Evolutionary conservation across 2,888 invertebrate species (phyloP).

Genomic region (Ephialtes manifestator): DNA sequence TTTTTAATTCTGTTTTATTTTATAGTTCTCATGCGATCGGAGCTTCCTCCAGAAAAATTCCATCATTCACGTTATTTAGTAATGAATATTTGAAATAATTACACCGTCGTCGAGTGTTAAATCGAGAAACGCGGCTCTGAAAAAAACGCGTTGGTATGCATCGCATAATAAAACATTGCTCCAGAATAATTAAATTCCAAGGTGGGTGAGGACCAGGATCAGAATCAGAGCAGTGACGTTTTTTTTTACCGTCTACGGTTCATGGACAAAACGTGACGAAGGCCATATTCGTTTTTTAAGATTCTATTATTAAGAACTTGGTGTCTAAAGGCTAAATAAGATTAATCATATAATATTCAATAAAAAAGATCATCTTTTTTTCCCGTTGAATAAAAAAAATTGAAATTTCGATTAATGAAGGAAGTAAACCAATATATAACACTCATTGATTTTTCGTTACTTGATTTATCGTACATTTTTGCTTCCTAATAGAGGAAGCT

Average conservation of each 20-base stretch:
- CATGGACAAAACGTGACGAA: neutral
- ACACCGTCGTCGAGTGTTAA: neutral
- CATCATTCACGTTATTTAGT: neutral
- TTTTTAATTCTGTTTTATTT: neutral
- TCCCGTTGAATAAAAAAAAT: neutral
- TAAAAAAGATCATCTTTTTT: neutral
- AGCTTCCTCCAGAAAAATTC: neutral
- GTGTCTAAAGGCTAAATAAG: neutral
- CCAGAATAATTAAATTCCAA: slow-evolving; percentile 53
- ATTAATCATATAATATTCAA: neutral
- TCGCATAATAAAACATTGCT: slow-evolving; percentile 49
- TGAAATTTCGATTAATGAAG: neutral
- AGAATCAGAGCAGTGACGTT: slow-evolving; percentile 5
- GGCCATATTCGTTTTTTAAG: neutral
- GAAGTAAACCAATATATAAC: neutral
- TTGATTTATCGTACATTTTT: too few relatives aligned
- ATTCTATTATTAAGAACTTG: neutral
- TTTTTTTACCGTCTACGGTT: slow-evolving; percentile 11
- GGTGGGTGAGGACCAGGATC: slow-evolving; percentile 5
- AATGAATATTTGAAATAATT: neutral
- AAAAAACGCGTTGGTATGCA: slow-evolving; percentile 1
- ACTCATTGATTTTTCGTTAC: too few relatives aligned
- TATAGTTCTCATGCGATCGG: neutral
- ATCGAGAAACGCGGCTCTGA: neutral
- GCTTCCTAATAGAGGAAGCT: too few relatives aligned